Conservation (phyloP, 2,113 vertebrate genomes). For the Athene noctua region DNA sequence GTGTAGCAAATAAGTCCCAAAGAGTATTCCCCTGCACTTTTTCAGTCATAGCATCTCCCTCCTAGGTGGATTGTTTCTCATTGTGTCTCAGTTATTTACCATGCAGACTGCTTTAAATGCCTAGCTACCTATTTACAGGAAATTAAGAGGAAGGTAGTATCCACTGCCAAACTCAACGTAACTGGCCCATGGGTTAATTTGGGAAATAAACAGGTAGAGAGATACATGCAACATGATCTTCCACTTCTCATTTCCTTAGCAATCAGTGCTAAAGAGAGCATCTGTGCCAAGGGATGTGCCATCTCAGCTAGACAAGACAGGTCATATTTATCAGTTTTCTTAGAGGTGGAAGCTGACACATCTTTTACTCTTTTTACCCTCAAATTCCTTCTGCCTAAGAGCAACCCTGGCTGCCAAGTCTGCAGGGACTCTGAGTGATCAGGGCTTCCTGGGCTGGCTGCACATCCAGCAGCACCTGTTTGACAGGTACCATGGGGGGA, state of each 20-base stretch:
- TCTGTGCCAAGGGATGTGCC: not conserved
- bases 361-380: not conserved
- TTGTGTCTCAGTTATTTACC: not conserved
- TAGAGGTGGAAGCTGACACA: not conserved
- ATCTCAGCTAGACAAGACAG: not conserved
- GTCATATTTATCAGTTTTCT: not conserved
- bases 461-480: fast-evolving
- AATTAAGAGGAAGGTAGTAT: not conserved
- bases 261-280: not conserved
- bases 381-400: not conserved
- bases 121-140: not conserved
- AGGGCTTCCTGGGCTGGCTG: not conserved
- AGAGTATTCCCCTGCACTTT: not conserved
- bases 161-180: not conserved
- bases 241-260: not conserved
- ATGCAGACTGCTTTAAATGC: not conserved
- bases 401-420: not conserved
- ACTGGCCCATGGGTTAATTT: not conserved
- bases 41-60: not conserved
- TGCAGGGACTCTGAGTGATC: not conserved
- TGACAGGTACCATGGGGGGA: fast-evolving
- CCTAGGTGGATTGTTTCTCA: not conserved
- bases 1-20: not conserved
- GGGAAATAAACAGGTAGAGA: not conserved
- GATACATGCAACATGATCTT: not conserved